Percentiles rank a stretch among this genome's conserved stretches.
Evolutionary conservation across 2,113 vertebrate genomes (phyloP).

Genomic region (Hucho hucho): DNA sequence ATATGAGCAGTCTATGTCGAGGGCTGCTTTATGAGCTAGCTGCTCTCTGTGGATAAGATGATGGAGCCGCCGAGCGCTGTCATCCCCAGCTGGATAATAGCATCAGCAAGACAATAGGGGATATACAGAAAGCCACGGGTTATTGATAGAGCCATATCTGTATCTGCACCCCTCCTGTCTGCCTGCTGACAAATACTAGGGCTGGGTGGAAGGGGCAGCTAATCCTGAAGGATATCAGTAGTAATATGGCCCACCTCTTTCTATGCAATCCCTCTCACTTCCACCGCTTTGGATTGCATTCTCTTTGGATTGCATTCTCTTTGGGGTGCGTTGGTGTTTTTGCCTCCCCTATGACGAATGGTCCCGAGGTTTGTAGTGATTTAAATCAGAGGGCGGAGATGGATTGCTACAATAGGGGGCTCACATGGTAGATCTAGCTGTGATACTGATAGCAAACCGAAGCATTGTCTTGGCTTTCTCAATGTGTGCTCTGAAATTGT

Average conservation of each 20-base stretch:
- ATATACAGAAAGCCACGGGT: constrained; percentile 89
- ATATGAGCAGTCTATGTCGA: constrained; percentile 87
- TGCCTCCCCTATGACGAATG: constrained; percentile 61
- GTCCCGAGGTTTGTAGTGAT: constrained; percentile 39
- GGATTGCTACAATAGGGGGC: constrained; percentile 61
- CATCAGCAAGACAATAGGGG: constrained; percentile 86
- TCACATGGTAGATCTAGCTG: constrained; percentile 24
- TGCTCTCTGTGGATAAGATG: constrained; percentile 84
- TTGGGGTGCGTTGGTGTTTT: constrained; percentile 53
- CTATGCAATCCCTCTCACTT: constrained; percentile 35
- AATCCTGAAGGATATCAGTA: constrained; percentile 84
- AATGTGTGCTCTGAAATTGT: neutral
- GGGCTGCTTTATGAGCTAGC: constrained; percentile 91
- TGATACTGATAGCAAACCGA: neutral
- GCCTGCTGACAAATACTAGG: constrained; percentile 86
- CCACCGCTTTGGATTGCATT: constrained; percentile 29
- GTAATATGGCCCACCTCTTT: constrained; percentile 70
- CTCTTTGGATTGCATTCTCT: constrained; percentile 57
- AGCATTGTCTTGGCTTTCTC: neutral
- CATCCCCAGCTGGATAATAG: constrained; percentile 85
- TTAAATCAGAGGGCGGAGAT: constrained; percentile 61
- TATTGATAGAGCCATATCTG: constrained; percentile 91
- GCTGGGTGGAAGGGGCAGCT: constrained; percentile 77
- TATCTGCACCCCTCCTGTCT: constrained; percentile 53
- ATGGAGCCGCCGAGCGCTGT: constrained; percentile 86